Base-by-base conservation (phyloP, 2,113 vertebrate genomes). In the Oryzias curvinotus region DNA sequence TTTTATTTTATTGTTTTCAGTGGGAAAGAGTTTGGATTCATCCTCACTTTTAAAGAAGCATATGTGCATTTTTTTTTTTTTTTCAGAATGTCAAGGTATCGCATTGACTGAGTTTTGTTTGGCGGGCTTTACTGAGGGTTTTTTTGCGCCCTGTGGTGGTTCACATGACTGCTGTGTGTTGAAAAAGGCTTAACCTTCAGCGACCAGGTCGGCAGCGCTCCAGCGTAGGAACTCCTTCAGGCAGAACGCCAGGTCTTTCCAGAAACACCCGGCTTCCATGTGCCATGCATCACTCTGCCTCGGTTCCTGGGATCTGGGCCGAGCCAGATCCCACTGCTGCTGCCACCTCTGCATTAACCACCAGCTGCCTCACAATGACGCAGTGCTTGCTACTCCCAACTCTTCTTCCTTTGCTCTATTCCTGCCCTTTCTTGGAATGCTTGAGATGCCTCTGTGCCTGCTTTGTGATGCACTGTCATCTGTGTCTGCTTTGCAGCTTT, bases 261-360 rank as follows among this genome's bases (percentile, higher is more conserved):
- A 71, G 75, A 77, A 75, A 78, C 52, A 57, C 68, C 60, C 61
- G 57, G 55, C 54, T 59, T 81, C 77, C 82, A 81, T 71, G 84
- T 86, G 82, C 82, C 80, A 44, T 3, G 43, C 46, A 52, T 76
- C 62, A 59, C 68, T 53, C 71, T 85, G 83, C 89, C 88, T 90
- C 80, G 66, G 52, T 70, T 83, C 60, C 55, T 18, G 78, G 71
- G 81, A 57, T 84, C 89, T 84, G 64, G 63, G 52, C 62, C 25
- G 23, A 64, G 60, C 75, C 77, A 63, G 62, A 53, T 6, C 17
- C 43, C 43, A 10, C 73, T 45, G 56, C 62, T 7, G 59, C 61
- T 74, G 74, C 69, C 76, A 75, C 62, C 44, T 60, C 57, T 21
- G 54, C 62, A 7, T 63, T 49, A 68, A 48, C 54, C 55, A 30